Percentiles rank a stretch among this genome's conserved stretches.
These are phyloP conservation scores for Psettodes erumei DNA, from an alignment of 2,113 vertebrate genomes.

Conservation along the genomic window DNA sequence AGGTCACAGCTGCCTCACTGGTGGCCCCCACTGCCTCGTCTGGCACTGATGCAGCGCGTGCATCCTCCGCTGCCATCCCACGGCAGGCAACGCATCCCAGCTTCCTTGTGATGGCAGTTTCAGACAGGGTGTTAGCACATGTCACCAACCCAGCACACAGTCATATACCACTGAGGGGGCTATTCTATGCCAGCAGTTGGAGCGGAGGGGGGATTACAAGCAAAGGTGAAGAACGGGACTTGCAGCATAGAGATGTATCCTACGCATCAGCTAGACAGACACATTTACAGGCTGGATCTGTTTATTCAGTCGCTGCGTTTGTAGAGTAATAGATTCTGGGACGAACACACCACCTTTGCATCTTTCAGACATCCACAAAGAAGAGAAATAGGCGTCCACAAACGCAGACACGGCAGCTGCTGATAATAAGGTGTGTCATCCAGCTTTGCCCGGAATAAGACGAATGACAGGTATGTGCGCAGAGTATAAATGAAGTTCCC, in stretches of 20 bases:
- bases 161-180: slow-evolving; percentile 38
- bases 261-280: slow-evolving; percentile 29
- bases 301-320: slow-evolving; percentile 48
- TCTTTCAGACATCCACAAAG: slow-evolving; percentile 37
- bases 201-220: slow-evolving; percentile 59
- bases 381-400: slow-evolving; percentile 34
- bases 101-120: slow-evolving; percentile 70
- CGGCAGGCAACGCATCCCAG: slow-evolving; percentile 61
- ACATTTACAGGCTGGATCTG: slow-evolving; percentile 30
- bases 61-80: slow-evolving; percentile 61
- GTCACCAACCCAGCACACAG: slow-evolving; percentile 57
- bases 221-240: slow-evolving; percentile 55
- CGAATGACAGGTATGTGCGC: slow-evolving; percentile 55
- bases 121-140: slow-evolving; percentile 66
- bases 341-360: slow-evolving; percentile 26
- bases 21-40: slow-evolving; percentile 72
- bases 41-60: slow-evolving; percentile 61
- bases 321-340: slow-evolving; percentile 43
- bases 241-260: slow-evolving; percentile 32
- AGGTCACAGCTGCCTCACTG: slow-evolving; percentile 81
- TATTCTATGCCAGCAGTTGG: slow-evolving; percentile 46
- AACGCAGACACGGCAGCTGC: slow-evolving; percentile 57
- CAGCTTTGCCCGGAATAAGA: slow-evolving; percentile 55
- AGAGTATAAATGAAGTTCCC: slow-evolving; percentile 65
- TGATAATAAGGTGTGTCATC: slow-evolving; percentile 61